Conservation (phyloP, 37 sponge, comb jelly and placozoan genomes). For the Spongilla lacustris region DNA sequence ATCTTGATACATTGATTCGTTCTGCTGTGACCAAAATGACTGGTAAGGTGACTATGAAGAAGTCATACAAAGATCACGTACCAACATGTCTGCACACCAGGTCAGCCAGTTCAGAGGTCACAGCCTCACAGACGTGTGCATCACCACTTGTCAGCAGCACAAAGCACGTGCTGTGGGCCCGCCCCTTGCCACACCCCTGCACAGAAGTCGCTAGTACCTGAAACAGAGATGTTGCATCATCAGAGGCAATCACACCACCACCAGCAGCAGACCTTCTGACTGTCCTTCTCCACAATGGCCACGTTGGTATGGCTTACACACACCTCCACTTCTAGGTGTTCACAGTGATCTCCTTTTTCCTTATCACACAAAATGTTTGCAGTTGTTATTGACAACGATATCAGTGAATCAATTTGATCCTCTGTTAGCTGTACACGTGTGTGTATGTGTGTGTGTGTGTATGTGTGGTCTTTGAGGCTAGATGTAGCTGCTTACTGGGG, state of each 20-base stretch:
- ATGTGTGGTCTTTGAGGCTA: background rate
- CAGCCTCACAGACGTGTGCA: background rate
- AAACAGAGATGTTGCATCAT: background rate
- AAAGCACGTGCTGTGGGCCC: conserved; percentile 27
- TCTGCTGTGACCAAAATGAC: no score
- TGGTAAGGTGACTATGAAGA: background rate
- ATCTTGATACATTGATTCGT: no score
- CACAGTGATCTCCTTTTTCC: no score
- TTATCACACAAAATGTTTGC: background rate
- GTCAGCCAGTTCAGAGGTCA: background rate
- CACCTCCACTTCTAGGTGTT: no score
- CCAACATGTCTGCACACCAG: background rate
- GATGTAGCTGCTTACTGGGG: no score
- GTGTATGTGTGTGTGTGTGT: background rate
- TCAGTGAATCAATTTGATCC: background rate
- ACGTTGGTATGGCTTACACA: no score
- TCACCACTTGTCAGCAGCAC: background rate
- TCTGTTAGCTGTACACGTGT: background rate
- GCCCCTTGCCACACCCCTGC: conserved; percentile 43
- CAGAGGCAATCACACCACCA: no score
- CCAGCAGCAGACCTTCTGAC: no score
- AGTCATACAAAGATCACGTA: background rate
- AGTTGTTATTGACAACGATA: background rate
- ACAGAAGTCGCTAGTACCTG: background rate
- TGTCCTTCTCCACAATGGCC: no score